Conservation (phyloP, 1,140 invertebrate genomes). For the Zophobas morio region DNA sequence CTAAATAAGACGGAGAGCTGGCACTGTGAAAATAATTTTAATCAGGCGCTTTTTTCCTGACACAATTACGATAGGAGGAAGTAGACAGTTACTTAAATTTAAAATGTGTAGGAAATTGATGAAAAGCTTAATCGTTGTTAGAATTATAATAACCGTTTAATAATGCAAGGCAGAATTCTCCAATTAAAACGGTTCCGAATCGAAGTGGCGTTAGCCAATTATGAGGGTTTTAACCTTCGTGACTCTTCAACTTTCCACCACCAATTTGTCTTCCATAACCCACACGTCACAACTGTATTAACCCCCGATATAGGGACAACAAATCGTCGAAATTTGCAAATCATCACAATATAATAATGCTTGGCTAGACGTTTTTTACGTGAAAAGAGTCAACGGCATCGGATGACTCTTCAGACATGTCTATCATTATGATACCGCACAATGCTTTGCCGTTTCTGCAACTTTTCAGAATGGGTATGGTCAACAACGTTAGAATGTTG, state of each 20-base stretch:
- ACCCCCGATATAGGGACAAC: constrained; percentile 18
- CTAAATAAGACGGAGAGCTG: not conserved
- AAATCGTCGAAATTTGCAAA: constrained; percentile 23
- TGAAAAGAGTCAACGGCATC: constrained; percentile 42
- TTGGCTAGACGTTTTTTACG: constrained; percentile 41
- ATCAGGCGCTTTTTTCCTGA: constrained; percentile 11
- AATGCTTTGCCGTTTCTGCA: constrained; percentile 1
- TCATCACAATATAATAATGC: constrained; percentile 42
- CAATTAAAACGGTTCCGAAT: not conserved
- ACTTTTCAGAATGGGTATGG: constrained; percentile 20
- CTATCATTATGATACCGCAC: constrained; percentile 19
- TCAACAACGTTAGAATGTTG: not conserved
- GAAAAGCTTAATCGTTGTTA: constrained; percentile 6
- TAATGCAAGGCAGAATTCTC: not conserved
- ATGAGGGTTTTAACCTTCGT: not conserved
- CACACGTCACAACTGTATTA: constrained; percentile 28
- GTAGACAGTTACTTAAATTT: constrained; percentile 21
- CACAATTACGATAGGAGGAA: constrained; percentile 9
- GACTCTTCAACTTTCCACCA: constrained; percentile 2
- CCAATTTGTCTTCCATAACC: not conserved
- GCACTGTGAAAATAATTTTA: constrained; percentile 6
- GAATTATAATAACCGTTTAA: constrained; percentile 1
- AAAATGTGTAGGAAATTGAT: constrained; percentile 26
- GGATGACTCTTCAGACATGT: constrained; percentile 33
- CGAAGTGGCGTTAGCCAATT: not conserved